Base-by-base conservation (phyloP, 2,888 invertebrate genomes). In the Xestia sexstrigata region DNA sequence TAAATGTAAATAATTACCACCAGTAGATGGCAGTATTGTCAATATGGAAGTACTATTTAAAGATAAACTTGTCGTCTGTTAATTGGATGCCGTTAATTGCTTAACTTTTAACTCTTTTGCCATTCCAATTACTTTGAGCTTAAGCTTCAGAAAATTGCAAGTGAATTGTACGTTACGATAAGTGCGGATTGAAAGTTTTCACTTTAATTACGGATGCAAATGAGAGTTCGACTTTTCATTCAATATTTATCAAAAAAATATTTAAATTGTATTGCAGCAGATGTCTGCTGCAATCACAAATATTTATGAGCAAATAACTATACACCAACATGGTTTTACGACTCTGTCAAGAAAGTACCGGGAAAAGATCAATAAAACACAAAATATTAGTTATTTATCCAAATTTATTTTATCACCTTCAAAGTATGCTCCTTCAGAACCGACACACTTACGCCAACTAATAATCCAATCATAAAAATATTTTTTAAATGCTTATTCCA, bases 201-300 rank as follows among this genome's bases (percentile, higher is more conserved):
- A 52, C 8, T 67, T 74, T 62, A 62, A 66, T 79, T 65, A 77
- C 26, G 3, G 4, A 45, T 77, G 79, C 58, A 82, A 82, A 69
- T 39, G 42, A 45, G 20, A 49, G 63, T 66, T 62, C 39, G 20
- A 60, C 26, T n/a, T 45, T 47, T n/a, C 45, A 58, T 69, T 35
- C 42, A 77, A 82, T 69, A 69, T 82, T 79, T 42, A 76, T 76
- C 63, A 23, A 68, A 23, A 68, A 58, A 82, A 70, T 68, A 62
- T 69, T 78, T 23, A 58, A 79, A 55, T 81, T 52, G 4, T 6
- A 20, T 23, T 68, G 75, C 67, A 55, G 17, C 67, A 76, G 82
- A 55, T 76, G 62, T 75, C 52, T 42, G 39, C 35, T 68, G 45
- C 68, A 47, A 62, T 67, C 35, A 47, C 13, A 55, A 52, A 55